These are phyloP conservation scores for Drosophila tani DNA, from an alignment of 1,140 invertebrate genomes.

Conservation along the genomic window DNA sequence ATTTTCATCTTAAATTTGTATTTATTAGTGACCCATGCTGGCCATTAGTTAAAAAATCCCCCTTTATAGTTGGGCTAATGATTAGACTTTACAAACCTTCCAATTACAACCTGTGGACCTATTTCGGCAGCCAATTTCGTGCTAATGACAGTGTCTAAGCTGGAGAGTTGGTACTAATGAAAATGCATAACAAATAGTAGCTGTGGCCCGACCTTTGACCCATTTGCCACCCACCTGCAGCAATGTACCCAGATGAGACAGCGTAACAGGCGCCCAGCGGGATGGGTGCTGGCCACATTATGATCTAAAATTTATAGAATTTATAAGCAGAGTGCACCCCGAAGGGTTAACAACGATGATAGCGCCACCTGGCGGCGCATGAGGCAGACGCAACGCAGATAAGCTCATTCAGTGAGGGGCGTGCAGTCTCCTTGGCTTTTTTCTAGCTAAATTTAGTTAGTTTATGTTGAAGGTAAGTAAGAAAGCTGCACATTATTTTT, in stretches of 20 bases:
- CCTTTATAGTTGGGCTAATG: neutral
- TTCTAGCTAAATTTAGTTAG: neutral
- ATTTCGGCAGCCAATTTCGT: conserved; percentile 17
- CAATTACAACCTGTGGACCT: conserved; percentile 8
- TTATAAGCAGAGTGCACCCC: conserved; percentile 70
- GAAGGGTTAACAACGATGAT: conserved; percentile 56
- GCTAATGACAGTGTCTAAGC: conserved; percentile 66
- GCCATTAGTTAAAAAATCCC: neutral
- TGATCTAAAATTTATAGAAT: conserved; percentile 84
- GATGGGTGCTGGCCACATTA: conserved; percentile 60
- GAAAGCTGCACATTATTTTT: neutral
- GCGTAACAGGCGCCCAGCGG: conserved; percentile 17
- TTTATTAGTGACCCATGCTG: neutral
- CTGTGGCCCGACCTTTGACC: conserved; percentile 32
- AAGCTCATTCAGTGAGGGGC: conserved; percentile 1
- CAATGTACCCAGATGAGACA: conserved; percentile 45
- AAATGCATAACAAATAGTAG: conserved; percentile 76
- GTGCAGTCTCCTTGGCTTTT: neutral
- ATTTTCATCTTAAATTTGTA: neutral
- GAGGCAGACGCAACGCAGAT: conserved; percentile 27
- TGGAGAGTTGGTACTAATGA: conserved; percentile 64
- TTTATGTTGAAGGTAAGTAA: too few relatives aligned
- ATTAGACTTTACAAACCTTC: neutral
- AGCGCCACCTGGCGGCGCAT: conserved; percentile 41
- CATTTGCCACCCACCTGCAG: conserved; percentile 42